phyloP scores from a whole-genome alignment of 1,140 invertebrate species.

The Nymphalis io region DNA sequence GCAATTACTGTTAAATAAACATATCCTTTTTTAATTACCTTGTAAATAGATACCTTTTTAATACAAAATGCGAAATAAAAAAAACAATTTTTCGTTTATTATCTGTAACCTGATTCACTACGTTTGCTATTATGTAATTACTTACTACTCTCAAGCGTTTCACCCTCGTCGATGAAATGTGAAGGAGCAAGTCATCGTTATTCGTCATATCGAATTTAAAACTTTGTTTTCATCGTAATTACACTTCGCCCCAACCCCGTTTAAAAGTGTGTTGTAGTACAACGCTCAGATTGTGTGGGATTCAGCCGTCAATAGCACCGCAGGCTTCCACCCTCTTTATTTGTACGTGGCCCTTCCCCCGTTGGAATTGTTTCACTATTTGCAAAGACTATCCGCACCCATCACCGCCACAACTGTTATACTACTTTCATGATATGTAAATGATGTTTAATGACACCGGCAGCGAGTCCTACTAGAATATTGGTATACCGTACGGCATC shows the following conservation, averaged over 20 bases:
- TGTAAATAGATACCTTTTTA: constrained; percentile 20
- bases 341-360: constrained; percentile 25
- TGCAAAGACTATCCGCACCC: constrained; percentile 25
- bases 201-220: constrained; percentile 30
- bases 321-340: constrained; percentile 27
- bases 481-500: constrained; percentile 1
- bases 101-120: constrained; percentile 8
- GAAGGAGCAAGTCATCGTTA: constrained; percentile 22
- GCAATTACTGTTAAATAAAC: constrained; percentile 38
- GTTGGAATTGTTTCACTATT: constrained; percentile 35
- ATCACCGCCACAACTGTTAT: constrained; percentile 35
- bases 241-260: constrained; percentile 26
- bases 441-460: constrained; percentile 24
- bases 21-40: constrained; percentile 29
- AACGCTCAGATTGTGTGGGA: constrained; percentile 32
- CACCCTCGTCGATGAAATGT: constrained; percentile 14
- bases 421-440: constrained; percentile 28
- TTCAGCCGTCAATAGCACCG: constrained; percentile 28
- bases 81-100: background rate
- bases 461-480: background rate
- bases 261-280: constrained; percentile 28
- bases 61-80: background rate
- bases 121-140: background rate
- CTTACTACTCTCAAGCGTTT: constrained; percentile 6
- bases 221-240: constrained; percentile 35